A percentile compares a stretch with the other conserved stretches of the same genome.
Evolutionary conservation across 2,888 invertebrate species (phyloP).

Genomic region (Anorthoa munda): DNA sequence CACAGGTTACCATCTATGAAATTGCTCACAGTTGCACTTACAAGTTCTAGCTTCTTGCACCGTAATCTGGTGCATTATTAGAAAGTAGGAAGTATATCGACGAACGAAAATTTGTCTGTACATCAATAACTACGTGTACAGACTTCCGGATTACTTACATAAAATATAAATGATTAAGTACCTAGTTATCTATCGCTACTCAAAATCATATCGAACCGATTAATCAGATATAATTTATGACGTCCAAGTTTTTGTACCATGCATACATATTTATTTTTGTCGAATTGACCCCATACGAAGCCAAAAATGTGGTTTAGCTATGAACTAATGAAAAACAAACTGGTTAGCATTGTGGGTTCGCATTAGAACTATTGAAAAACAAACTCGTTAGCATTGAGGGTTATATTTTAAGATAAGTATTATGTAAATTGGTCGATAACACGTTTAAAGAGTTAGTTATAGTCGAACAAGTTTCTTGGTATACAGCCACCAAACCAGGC

Average conservation of each 20-base stretch:
- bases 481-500: neutral
- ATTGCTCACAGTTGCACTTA: neutral
- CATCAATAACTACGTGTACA: neutral
- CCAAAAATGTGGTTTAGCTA: neutral
- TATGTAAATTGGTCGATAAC: neutral
- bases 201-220: constrained; percentile 1
- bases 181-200: neutral
- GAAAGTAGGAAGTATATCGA: neutral
- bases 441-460: neutral
- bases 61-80: neutral
- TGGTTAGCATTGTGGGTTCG: neutral
- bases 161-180: neutral
- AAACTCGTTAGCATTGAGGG: neutral
- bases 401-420: neutral
- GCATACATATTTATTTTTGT: neutral
- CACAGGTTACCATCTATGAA: neutral
- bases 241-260: neutral
- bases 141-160: neutral
- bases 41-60: neutral
- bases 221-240: constrained; percentile 1
- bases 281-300: neutral
- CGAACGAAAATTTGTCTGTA: neutral
- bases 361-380: neutral
- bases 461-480: neutral
- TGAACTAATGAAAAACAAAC: neutral